phyloP scores from a whole-genome alignment of 2,797 vertebrate species.

The Chaunax sp. region DNA sequence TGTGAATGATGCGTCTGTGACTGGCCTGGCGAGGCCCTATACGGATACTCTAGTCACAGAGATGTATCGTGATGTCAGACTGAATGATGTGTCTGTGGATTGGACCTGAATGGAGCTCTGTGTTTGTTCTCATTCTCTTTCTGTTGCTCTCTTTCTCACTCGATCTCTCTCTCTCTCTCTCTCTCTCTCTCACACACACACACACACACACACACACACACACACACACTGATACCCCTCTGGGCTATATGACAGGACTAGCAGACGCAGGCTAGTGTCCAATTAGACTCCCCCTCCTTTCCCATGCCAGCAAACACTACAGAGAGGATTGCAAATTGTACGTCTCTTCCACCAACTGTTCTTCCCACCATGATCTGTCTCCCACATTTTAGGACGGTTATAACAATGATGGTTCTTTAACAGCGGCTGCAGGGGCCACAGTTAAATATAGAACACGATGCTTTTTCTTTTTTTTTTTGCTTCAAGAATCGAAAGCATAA shows the following conservation, averaged over 20 bases:
- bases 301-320: slow-evolving; percentile 52
- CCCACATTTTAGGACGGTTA: slow-evolving; percentile 53
- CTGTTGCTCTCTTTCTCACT: slow-evolving; percentile 51
- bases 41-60: slow-evolving; percentile 73
- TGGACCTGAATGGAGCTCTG: slow-evolving; percentile 80
- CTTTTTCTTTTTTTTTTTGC: background rate
- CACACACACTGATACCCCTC: slow-evolving; percentile 50
- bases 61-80: slow-evolving; percentile 75
- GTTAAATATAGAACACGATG: background rate
- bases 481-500: too few relatives aligned
- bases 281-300: slow-evolving; percentile 51
- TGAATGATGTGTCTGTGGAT: slow-evolving; percentile 82
- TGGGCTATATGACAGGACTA: slow-evolving; percentile 72
- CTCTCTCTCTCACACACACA: slow-evolving; percentile 10
- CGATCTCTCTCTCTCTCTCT: slow-evolving; percentile 21
- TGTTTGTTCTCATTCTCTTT: slow-evolving; percentile 75
- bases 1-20: slow-evolving; percentile 73
- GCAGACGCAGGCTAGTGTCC: slow-evolving; percentile 69
- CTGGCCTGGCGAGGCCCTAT: slow-evolving; percentile 59
- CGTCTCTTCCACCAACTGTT: slow-evolving; percentile 65
- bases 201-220: slow-evolving; percentile 14
- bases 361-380: slow-evolving; percentile 41
- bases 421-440: slow-evolving; percentile 12
- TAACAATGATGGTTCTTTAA: slow-evolving; percentile 26
- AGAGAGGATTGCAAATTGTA: slow-evolving; percentile 62